Evolutionary conservation across 2,113 vertebrate species (phyloP), one percentile per base, ranked within the genome.

Genomic region (Puntigrus tetrazona): DNA sequence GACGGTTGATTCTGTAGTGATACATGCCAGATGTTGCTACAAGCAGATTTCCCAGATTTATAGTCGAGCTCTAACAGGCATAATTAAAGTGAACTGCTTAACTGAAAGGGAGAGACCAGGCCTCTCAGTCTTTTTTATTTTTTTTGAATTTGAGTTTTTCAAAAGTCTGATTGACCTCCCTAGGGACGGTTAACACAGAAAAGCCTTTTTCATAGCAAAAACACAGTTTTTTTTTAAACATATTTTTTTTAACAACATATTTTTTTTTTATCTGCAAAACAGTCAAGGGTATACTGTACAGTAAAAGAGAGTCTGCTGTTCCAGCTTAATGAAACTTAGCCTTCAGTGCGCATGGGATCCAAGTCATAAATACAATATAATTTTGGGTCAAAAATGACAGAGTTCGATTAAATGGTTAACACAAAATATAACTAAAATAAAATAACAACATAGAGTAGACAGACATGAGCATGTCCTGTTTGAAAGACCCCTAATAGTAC

Each of bases 1-100:
- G 77, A 57, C 43, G 65, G 84, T 88, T 86, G 80, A 86, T 86
- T 88, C 83, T 57, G 38, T 85, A 82, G 83, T 86, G 86, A 85
- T 72, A 57, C 59, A 59, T 87, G 84, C 87, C 87, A 90, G 87
- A 88, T 86, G 84, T 87, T 86, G 86, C 84, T 81, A 87, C 82
- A 83, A 76, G 84, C 84, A 86, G 78, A 88, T 85, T 87, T 83
- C 83, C 85, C 73, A 78, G 83, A 87, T 87, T 88, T 88, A 87
- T 82, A 87, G 87, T 86, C 83, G 52, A 50, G 67, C 82, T 87
- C 78, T 84, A 86, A 88, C 86, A 85, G 82, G 82, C 74, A 83
- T 85, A 88, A 90, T 90, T 84, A 90, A 90, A 87, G 77, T 82
- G 69, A 88, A 87, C 76, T 70, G 82, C 86, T 82, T 74, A 86